Conservation (phyloP, 2,797 vertebrate genomes). For the Alosa sapidissima region DNA sequence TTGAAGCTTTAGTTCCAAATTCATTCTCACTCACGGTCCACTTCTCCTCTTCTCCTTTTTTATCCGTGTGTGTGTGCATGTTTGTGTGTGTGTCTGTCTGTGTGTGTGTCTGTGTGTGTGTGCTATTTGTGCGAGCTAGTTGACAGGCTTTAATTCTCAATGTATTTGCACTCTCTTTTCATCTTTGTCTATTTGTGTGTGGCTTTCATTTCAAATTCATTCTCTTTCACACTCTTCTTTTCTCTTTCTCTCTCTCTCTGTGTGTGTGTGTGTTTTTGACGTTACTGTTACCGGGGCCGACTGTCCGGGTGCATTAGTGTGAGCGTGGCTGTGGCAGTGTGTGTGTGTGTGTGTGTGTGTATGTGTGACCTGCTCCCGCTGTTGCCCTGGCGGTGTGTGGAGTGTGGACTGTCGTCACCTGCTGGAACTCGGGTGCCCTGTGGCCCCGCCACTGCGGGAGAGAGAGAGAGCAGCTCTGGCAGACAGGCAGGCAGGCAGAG, state of each 20-base stretch:
- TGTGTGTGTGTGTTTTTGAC: too few species aligned
- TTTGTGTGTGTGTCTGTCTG: too few species aligned
- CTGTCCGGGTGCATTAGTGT: not conserved
- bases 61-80: too few species aligned
- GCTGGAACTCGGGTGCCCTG: conserved; percentile 13
- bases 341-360: too few species aligned
- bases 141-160: too few species aligned
- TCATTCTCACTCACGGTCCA: not conserved
- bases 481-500: too few species aligned
- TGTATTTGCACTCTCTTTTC: not conserved
- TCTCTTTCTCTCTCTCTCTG: not conserved
- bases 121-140: too few species aligned
- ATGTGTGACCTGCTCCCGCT: not conserved
- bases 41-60: too few species aligned
- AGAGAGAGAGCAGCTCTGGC: too few species aligned
- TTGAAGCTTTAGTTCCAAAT: not conserved
- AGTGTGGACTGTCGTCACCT: conserved; percentile 39
- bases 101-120: too few species aligned
- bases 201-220: too few species aligned
- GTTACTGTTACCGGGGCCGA: too few species aligned
- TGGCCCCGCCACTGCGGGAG: not conserved
- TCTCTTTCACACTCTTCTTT: not conserved
- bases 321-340: not conserved
- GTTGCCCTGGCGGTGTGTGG: not conserved
- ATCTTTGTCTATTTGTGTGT: not conserved